phyloP scores from a whole-genome alignment of 2,888 invertebrate genomes.

The Toxonevra muliebris region DNA sequence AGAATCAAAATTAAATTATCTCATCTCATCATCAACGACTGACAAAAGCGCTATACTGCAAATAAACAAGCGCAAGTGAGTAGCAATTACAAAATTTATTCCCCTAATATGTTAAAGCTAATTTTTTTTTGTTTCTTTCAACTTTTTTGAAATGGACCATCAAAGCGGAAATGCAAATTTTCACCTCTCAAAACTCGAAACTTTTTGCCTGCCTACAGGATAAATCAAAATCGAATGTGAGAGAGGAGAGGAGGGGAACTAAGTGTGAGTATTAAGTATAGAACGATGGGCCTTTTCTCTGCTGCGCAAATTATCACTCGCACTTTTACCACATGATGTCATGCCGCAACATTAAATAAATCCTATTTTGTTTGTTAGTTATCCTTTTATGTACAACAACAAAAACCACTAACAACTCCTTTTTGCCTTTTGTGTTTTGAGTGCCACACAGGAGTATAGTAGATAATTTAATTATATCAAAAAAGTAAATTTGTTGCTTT shows the following conservation, averaged over 20 bases:
- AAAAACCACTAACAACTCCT: background rate
- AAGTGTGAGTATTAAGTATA: no score
- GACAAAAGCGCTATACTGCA: no score
- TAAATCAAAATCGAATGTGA: background rate
- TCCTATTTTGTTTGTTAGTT: conserved; percentile 12
- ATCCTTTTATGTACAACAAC: no score
- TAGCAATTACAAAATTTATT: no score
- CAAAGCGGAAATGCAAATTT: conserved; percentile 32
- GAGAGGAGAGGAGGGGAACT: no score
- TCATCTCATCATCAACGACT: no score
- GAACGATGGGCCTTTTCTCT: no score
- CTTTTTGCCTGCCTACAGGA: background rate
- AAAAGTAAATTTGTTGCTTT: conserved; percentile 17
- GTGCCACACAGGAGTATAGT: background rate
- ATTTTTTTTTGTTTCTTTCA: no score
- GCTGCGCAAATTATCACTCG: no score
- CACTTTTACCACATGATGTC: background rate
- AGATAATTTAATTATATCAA: conserved; percentile 22
- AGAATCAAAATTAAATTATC: no score
- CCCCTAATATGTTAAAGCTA: no score
- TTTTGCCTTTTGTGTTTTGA: background rate
- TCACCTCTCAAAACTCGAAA: conserved; percentile 8
- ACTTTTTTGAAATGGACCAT: conserved; percentile 12
- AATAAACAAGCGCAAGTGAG: no score
- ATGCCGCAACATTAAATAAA: conserved; percentile 22